These are phyloP conservation scores for Drosophila neocordata DNA, from an alignment of 1,140 invertebrate genomes.

Conservation along the genomic window DNA sequence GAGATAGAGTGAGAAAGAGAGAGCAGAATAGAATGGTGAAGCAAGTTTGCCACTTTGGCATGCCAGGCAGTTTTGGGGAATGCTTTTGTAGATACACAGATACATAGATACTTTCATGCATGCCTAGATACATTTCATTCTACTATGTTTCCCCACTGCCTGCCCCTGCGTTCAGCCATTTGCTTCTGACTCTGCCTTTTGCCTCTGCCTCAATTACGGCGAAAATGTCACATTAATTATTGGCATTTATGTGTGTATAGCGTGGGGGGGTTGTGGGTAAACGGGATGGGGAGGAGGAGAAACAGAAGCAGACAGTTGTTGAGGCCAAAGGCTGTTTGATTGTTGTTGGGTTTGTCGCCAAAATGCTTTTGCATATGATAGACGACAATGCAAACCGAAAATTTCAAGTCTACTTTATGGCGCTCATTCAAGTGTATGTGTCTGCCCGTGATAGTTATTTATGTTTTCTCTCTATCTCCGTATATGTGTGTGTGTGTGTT, in stretches of 20 bases:
- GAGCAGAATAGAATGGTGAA: conserved; percentile 12
- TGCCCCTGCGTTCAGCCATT: too few relatives aligned
- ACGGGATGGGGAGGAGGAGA: too few relatives aligned
- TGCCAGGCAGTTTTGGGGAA: conserved; percentile 64
- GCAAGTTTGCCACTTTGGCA: conserved; percentile 71
- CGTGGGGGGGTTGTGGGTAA: background rate
- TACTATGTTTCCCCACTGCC: conserved; percentile 15
- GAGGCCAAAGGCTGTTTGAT: background rate
- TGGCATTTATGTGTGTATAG: conserved; percentile 68
- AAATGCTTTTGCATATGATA: conserved; percentile 70
- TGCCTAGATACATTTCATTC: conserved; percentile 44
- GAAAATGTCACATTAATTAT: conserved; percentile 81
- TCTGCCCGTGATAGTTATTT: conserved; percentile 53
- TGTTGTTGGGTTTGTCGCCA: conserved; percentile 48
- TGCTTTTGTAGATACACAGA: conserved; percentile 50
- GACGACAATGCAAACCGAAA: conserved; percentile 52
- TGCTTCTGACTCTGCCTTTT: background rate
- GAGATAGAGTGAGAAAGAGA: too few relatives aligned
- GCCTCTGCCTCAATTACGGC: conserved; percentile 71
- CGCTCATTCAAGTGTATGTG: conserved; percentile 46
- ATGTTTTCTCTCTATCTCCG: background rate
- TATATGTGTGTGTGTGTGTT: background rate
- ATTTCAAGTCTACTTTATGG: conserved; percentile 65
- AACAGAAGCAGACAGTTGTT: too few relatives aligned
- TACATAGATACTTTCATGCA: conserved; percentile 35